Evolutionary conservation across 2,113 vertebrate species (phyloP).

Genomic region (Pogona vitticeps): DNA sequence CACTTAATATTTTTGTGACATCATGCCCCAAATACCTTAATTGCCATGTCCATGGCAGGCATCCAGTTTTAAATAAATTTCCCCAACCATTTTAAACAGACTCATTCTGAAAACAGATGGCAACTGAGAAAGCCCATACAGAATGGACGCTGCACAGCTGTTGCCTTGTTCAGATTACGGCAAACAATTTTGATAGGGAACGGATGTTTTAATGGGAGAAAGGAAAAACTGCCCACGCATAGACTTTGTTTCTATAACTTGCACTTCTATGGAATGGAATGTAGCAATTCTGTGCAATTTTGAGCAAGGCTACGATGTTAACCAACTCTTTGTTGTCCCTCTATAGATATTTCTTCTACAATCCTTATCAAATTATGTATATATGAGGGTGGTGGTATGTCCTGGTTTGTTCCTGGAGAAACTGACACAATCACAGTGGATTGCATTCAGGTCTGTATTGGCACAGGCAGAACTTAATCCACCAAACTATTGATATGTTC

Average conservation of each 20-base stretch:
- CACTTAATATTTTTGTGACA: background rate
- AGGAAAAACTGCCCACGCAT: background rate
- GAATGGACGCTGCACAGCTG: background rate
- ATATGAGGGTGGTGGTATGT: background rate
- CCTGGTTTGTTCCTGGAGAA: background rate
- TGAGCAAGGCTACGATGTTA: background rate
- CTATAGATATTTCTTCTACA: background rate
- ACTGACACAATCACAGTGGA: background rate
- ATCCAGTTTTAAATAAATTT: background rate
- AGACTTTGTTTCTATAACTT: background rate
- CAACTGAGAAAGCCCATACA: background rate
- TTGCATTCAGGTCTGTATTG: background rate
- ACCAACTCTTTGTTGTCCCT: background rate
- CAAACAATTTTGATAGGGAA: background rate
- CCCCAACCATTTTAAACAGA: background rate
- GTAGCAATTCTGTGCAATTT: background rate
- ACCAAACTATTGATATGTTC: background rate
- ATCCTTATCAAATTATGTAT: background rate
- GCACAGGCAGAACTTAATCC: background rate
- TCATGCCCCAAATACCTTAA: background rate
- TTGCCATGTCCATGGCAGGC: background rate
- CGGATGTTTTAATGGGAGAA: background rate
- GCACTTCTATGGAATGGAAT: background rate
- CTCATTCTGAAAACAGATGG: slow-evolving; percentile 2
- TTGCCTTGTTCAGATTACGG: background rate